A percentile compares a stretch with the other conserved stretches of the same genome.
These are phyloP conservation scores for Ctenosaura bakeri DNA, from an alignment of 2,797 vertebrate species.

Conservation along the genomic window DNA sequence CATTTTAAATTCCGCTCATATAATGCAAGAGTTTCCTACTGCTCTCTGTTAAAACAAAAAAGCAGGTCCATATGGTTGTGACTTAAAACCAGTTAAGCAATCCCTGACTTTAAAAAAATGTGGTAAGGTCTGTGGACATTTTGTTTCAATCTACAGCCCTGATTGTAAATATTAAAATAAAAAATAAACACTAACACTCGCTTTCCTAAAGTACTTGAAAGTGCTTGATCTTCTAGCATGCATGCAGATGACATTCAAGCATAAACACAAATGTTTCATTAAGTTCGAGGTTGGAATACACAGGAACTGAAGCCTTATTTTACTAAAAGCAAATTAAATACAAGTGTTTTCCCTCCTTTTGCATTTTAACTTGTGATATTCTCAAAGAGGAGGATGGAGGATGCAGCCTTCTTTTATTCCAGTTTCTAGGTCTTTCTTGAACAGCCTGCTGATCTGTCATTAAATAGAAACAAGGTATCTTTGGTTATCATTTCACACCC, in stretches of 20 bases:
- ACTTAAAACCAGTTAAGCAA: slow-evolving; percentile 57
- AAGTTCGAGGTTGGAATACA: slow-evolving; percentile 20
- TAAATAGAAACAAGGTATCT: not conserved
- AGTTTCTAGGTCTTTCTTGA: not conserved
- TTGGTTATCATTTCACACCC: not conserved
- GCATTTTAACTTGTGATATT: slow-evolving; percentile 47
- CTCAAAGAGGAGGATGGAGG: not conserved
- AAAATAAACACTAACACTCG: not conserved
- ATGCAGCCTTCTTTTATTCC: slow-evolving; percentile 19
- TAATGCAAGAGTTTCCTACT: slow-evolving; percentile 73
- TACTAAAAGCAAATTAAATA: slow-evolving; percentile 47
- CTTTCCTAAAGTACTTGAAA: slow-evolving; percentile 50
- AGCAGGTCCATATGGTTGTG: slow-evolving; percentile 51
- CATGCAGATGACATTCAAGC: slow-evolving; percentile 27
- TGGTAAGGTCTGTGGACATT: slow-evolving; percentile 16
- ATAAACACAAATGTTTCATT: slow-evolving; percentile 29
- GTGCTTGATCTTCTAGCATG: slow-evolving; percentile 32
- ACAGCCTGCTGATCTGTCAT: no score
- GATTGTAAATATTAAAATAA: slow-evolving; percentile 53
- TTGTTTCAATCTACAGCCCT: slow-evolving; percentile 44
- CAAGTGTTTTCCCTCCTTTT: slow-evolving; percentile 21
- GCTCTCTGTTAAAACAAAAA: slow-evolving; percentile 65
- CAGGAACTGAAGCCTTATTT: slow-evolving; percentile 56
- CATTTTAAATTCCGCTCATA: slow-evolving; percentile 75
- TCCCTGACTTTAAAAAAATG: slow-evolving; percentile 33